Percentiles rank a stretch among this genome's conserved stretches.
Evolutionary conservation across 35 echinoderm and acorn worm species (phyloP).

Genomic region (Chiridota heheva): DNA sequence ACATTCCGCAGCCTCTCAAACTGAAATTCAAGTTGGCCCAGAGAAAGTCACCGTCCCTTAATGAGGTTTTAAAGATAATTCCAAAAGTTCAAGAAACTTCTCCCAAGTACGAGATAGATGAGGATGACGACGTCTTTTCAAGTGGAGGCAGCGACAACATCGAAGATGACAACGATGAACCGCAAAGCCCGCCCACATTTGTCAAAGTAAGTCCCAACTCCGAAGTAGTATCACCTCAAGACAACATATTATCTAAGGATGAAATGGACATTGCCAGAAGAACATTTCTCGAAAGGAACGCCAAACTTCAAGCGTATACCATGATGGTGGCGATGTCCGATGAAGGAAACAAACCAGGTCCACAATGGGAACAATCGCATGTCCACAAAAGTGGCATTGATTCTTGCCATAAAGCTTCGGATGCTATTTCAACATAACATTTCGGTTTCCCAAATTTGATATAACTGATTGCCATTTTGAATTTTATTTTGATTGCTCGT

Average conservation of each 20-base stretch:
- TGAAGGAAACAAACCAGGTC: too few relatives aligned
- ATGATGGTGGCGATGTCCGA: slow-evolving; percentile 64
- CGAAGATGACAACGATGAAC: too few relatives aligned
- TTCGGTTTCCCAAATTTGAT: too few relatives aligned
- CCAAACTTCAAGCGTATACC: slow-evolving; percentile 63
- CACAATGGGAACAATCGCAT: too few relatives aligned
- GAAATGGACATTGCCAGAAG: background rate
- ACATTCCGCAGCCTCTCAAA: slow-evolving; percentile 17
- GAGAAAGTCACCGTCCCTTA: slow-evolving; percentile 11
- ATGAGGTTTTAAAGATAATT: slow-evolving; percentile 20
- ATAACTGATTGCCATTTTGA: too few relatives aligned
- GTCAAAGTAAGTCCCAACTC: too few relatives aligned
- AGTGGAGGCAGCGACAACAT: slow-evolving; percentile 12
- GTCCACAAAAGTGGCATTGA: too few relatives aligned
- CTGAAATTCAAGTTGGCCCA: slow-evolving; percentile 26
- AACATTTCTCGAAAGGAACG: slow-evolving; percentile 8
- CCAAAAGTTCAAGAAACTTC: slow-evolving; percentile 16
- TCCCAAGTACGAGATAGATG: slow-evolving; percentile 20
- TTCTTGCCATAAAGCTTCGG: too few relatives aligned
- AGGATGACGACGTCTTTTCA: slow-evolving; percentile 28
- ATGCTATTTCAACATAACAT: too few relatives aligned
- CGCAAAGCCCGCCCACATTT: too few relatives aligned
- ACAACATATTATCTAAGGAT: slow-evolving; percentile 15
- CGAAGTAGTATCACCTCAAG: too few relatives aligned
- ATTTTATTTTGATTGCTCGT: too few relatives aligned